Evolutionary conservation across 1,140 invertebrate species (phyloP), one percentile per base, ranked within the genome.

Genomic region (Metaphire vulgaris): DNA sequence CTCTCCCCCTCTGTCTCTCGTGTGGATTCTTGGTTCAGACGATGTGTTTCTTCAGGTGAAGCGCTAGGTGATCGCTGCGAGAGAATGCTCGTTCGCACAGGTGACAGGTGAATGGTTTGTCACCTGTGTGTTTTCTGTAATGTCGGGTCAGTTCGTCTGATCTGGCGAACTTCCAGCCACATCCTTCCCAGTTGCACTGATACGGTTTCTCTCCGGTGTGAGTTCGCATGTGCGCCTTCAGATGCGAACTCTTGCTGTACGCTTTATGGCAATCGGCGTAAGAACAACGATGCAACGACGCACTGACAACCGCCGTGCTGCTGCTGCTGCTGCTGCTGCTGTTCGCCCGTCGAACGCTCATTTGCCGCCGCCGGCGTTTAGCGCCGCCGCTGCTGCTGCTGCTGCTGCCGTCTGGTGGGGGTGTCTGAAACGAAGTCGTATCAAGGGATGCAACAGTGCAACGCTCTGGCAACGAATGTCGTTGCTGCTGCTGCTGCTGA

Each of bases 221-320:
- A 87, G 97, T 96, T 84, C 97, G 89, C 87, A 98, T 94, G 88
- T 99, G 97, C 74, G 96, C 96, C 88, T 98, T 99, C 15, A 99
- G 89, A 88, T 99, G 97, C 79, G 96, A 98, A 87, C 94, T 97
- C 89, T 99, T 99, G 69, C 96, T 99, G 87, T 99, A 99, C 66
- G 98, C 95, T 89, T 99, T 99, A 81, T 92, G 92, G 87, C 97
- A 99, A 82, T 95, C 96, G 94, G 89, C 90, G 33, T 93, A 93
- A 79, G 93, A 92, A 86, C 93, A 96, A 81, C 91, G 89, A 86
- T 93, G 92, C 65, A 92, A 90, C 85, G 93, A 93, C 41, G 41
- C 6, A 6, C 6, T 56, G 41, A 56, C 6, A n/a, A n/a, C n/a
- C n/a, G 83, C 97, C 95, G 56, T 84, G 94, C 32, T 95, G 95